Evolutionary conservation across 2,113 vertebrate genomes (phyloP).

Genomic region (Mugil cephalus): DNA sequence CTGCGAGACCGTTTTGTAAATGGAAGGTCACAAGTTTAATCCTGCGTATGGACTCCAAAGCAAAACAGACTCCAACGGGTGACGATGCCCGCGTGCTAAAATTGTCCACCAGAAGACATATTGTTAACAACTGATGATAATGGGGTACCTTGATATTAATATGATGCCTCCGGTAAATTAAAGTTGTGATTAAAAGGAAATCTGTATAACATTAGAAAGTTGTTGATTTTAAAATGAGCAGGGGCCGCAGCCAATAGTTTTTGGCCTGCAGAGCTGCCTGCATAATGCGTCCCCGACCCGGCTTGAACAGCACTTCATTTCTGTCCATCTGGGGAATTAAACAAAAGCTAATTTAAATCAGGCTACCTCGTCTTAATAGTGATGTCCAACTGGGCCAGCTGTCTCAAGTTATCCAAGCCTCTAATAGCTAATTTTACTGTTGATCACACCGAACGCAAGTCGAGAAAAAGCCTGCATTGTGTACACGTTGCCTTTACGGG

Average conservation of each 20-base stretch:
- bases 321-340: slow-evolving; percentile 17
- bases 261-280: slow-evolving; percentile 25
- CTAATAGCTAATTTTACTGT: slow-evolving; percentile 17
- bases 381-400: slow-evolving; percentile 10
- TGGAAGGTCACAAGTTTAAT: slow-evolving; percentile 3
- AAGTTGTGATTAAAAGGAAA: slow-evolving; percentile 26
- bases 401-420: slow-evolving; percentile 18
- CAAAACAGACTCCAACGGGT: not conserved
- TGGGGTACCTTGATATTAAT: slow-evolving; percentile 1
- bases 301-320: slow-evolving; percentile 16
- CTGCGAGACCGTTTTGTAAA: not conserved
- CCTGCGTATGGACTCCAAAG: not conserved
- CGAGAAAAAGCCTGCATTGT: not conserved
- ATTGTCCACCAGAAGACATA: not conserved
- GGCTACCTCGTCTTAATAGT: not conserved
- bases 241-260: slow-evolving; percentile 28
- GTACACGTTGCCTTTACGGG: not conserved
- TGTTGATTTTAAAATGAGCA: slow-evolving; percentile 22
- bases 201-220: slow-evolving; percentile 2
- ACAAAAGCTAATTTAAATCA: slow-evolving; percentile 10
- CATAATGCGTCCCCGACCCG: slow-evolving; percentile 16
- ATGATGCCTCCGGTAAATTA: not conserved
- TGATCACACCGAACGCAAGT: not conserved
- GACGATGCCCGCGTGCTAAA: too few species aligned
- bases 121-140: slow-evolving; percentile 12